Evolutionary conservation across 1,140 invertebrate genomes (phyloP).

Genomic region (Heliconius hewitsoni): DNA sequence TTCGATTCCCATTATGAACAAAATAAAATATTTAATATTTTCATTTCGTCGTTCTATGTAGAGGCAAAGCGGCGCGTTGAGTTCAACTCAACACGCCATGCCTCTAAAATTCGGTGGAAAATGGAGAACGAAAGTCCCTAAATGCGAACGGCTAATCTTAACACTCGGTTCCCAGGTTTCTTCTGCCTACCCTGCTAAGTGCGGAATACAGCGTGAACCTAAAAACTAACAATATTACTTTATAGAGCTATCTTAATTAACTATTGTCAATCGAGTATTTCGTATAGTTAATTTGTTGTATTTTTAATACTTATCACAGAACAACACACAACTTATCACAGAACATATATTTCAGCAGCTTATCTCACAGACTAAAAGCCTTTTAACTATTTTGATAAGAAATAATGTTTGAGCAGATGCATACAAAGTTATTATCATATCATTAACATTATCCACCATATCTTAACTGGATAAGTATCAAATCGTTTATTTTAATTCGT

Average conservation of each 20-base stretch:
- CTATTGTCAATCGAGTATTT: background rate
- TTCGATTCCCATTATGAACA: no score
- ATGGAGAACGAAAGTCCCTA: no score
- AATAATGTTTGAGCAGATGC: constrained; percentile 4
- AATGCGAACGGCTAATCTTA: no score
- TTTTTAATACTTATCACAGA: background rate
- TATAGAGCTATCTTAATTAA: background rate
- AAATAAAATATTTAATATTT: no score
- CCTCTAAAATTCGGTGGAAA: no score
- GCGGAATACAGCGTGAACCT: no score
- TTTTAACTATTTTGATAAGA: background rate
- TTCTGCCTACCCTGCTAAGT: no score
- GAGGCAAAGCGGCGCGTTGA: no score
- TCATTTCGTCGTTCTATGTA: no score
- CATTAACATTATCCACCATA: constrained; percentile 1
- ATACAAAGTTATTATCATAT: constrained; percentile 6
- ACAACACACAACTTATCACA: background rate
- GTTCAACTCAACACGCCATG: no score
- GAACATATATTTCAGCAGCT: background rate
- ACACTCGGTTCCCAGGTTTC: no score
- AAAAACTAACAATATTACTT: no score
- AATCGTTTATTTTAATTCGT: background rate
- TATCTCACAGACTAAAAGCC: background rate
- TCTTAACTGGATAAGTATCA: background rate
- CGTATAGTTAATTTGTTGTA: background rate